Percentiles rank a stretch among this genome's conserved stretches.
These are phyloP conservation scores for Raja brachyura DNA, from an alignment of 2,113 vertebrate species.

Conservation along the genomic window DNA sequence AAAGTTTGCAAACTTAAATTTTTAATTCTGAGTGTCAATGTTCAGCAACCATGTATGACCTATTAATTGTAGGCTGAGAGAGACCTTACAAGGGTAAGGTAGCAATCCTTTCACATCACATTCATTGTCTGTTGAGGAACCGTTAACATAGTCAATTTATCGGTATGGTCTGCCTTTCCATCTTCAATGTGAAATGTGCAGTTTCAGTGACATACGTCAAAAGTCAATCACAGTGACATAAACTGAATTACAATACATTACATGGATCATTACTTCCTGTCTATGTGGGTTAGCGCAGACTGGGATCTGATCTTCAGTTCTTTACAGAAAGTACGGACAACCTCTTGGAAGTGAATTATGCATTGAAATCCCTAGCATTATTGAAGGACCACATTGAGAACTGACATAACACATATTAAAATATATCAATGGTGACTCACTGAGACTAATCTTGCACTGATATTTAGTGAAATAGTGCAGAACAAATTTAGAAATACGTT, in stretches of 20 bases:
- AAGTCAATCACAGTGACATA: background rate
- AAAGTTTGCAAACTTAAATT: background rate
- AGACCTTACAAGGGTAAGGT: background rate
- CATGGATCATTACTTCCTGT: background rate
- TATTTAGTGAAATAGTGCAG: background rate
- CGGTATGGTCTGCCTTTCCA: no score
- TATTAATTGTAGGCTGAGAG: no score
- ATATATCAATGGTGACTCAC: background rate
- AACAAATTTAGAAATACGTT: background rate
- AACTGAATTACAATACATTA: conserved; percentile 6
- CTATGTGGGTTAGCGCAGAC: background rate
- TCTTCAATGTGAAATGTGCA: no score
- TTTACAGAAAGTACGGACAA: background rate
- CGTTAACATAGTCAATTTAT: background rate
- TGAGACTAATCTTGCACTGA: background rate
- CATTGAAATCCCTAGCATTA: background rate
- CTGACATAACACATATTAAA: background rate
- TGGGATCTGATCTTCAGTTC: background rate
- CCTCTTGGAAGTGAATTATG: background rate
- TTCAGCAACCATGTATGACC: background rate
- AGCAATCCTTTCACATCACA: background rate
- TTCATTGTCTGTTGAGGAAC: background rate
- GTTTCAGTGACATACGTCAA: background rate
- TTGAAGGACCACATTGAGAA: background rate
- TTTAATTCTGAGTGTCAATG: background rate